Evolutionary conservation across 2,113 vertebrate species (phyloP).

Genomic region (Falco punctatus): DNA sequence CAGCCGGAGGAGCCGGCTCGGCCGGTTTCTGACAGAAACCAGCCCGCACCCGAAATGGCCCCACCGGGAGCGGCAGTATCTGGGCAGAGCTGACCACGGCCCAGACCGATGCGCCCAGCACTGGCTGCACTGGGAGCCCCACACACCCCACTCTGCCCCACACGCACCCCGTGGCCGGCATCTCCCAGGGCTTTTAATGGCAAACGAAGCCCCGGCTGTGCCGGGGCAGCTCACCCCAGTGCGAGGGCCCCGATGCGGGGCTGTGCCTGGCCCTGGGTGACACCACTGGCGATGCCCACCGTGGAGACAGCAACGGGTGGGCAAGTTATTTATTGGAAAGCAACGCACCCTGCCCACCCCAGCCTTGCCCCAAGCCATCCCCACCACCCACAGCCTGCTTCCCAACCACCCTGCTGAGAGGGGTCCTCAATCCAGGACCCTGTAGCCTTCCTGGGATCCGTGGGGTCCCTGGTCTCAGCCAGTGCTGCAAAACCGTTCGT

Average conservation of each 20-base stretch:
- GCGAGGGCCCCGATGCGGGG: neutral
- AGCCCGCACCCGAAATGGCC: neutral
- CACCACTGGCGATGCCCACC: neutral
- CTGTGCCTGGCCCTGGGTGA: neutral
- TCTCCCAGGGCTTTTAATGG: neutral
- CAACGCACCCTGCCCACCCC: neutral
- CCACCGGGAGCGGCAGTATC: constrained; percentile 29
- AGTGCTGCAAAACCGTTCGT: neutral
- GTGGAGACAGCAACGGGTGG: fast-evolving
- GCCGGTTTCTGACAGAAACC: constrained; percentile 60
- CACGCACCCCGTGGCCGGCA: fast-evolving
- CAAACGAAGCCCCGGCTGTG: neutral
- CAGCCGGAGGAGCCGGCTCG: constrained; percentile 44
- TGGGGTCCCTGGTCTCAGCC: neutral
- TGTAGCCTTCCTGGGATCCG: neutral
- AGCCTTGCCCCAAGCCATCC: too few relatives aligned
- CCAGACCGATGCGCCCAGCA: neutral
- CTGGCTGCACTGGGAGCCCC: neutral
- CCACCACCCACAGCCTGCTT: neutral
- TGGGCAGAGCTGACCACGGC: neutral
- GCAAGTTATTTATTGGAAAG: neutral
- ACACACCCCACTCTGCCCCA: neutral
- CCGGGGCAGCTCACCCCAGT: neutral
- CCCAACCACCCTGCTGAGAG: fast-evolving
- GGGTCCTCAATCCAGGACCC: neutral